Evolutionary conservation across 2,113 vertebrate species (phyloP).

Genomic region (Chamaetylas fuelleborni): DNA sequence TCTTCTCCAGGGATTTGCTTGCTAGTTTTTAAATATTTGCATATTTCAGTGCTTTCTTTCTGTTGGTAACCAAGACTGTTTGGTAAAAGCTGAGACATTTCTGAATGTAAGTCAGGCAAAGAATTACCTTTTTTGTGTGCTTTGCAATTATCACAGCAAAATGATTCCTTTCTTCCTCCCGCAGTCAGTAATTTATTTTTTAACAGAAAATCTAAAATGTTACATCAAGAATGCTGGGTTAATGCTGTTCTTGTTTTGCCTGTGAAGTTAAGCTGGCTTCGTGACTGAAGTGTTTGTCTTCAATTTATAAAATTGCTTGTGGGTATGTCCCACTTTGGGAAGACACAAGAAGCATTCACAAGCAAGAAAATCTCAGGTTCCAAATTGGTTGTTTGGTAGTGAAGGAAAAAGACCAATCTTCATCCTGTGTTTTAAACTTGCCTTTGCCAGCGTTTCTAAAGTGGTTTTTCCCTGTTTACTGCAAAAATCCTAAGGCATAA

Average conservation of each 20-base stretch:
- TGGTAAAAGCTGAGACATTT: slow-evolving; percentile 40
- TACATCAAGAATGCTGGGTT: neutral
- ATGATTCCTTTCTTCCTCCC: slow-evolving; percentile 24
- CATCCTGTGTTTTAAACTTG: neutral
- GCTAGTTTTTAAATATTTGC: slow-evolving; percentile 46
- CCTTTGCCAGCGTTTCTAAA: neutral
- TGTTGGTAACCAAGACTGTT: slow-evolving; percentile 61
- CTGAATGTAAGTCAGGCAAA: slow-evolving; percentile 45
- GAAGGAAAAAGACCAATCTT: neutral
- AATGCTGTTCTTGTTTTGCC: slow-evolving; percentile 39
- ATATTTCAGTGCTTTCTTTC: slow-evolving; percentile 54
- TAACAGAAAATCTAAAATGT: slow-evolving; percentile 19
- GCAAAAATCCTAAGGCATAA: neutral
- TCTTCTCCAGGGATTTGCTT: slow-evolving; percentile 12
- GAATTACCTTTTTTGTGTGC: slow-evolving; percentile 57
- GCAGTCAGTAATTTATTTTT: slow-evolving; percentile 49
- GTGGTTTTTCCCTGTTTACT: neutral
- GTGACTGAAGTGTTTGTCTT: slow-evolving; percentile 35
- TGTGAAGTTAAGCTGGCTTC: slow-evolving; percentile 29
- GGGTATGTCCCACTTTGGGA: slow-evolving; percentile 32
- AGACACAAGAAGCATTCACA: slow-evolving; percentile 1
- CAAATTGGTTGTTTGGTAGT: neutral
- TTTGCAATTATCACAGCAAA: slow-evolving; percentile 66
- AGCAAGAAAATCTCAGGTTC: neutral
- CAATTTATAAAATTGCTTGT: slow-evolving; percentile 22